A percentile compares a stretch with the other conserved stretches of the same genome.
These are phyloP conservation scores for Balaeniceps rex DNA, from an alignment of 2,113 vertebrate species.

Conservation along the genomic window DNA sequence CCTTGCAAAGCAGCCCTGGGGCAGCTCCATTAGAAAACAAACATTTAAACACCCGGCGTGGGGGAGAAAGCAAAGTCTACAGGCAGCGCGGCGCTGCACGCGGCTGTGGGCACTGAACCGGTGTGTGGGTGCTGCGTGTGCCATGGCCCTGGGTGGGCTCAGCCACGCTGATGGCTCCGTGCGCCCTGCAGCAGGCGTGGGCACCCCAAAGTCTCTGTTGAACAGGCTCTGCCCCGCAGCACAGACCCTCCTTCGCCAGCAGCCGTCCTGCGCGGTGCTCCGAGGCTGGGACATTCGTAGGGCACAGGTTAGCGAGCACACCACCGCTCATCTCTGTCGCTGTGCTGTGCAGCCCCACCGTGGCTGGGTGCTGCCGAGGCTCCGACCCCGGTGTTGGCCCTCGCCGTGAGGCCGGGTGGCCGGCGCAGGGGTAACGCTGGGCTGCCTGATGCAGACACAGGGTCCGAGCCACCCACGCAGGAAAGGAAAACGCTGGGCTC, in stretches of 20 bases:
- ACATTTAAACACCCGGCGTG: neutral
- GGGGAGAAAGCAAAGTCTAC: neutral
- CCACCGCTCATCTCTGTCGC: rapidly evolving
- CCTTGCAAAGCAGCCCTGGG: neutral
- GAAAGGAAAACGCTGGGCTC: neutral
- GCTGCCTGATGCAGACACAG: neutral
- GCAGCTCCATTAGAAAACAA: neutral
- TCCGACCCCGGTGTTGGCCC: neutral
- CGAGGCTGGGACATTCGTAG: rapidly evolving
- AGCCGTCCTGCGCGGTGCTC: rapidly evolving
- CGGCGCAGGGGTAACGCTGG: neutral
- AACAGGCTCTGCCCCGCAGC: neutral
- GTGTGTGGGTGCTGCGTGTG: neutral
- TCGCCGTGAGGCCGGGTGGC: neutral
- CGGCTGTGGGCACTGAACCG: rapidly evolving
- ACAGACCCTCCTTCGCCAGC: neutral
- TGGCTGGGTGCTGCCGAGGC: neutral
- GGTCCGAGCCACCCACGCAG: neutral
- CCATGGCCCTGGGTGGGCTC: neutral
- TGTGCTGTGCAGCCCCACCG: neutral
- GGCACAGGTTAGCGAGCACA: neutral
- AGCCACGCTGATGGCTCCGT: rapidly evolving
- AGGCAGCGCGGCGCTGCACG: neutral
- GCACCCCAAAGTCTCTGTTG: neutral
- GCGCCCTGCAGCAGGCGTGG: neutral